Evolutionary conservation across 2,797 vertebrate genomes (phyloP).

Genomic region (Enteromius fasciolatus): DNA sequence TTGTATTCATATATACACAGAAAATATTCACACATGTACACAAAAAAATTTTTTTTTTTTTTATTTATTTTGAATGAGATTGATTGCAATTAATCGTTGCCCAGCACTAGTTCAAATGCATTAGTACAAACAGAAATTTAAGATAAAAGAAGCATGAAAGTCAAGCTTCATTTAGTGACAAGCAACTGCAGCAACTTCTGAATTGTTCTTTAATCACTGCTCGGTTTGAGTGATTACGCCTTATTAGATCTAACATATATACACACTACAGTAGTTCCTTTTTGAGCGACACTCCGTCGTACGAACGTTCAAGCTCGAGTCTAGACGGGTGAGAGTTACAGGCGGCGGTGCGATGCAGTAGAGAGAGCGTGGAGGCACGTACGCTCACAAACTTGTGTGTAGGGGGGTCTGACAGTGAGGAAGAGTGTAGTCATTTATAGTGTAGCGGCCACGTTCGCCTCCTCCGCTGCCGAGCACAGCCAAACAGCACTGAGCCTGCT

Average conservation of each 20-base stretch:
- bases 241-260: slow-evolving; percentile 56
- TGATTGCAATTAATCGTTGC: too few species aligned
- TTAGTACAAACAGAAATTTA: too few species aligned
- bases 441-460: slow-evolving; percentile 63
- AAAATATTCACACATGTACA: too few species aligned
- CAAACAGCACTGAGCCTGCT: slow-evolving; percentile 34
- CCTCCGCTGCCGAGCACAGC: slow-evolving; percentile 61
- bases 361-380: background rate
- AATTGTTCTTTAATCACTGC: slow-evolving; percentile 55
- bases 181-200: slow-evolving; percentile 35
- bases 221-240: slow-evolving; percentile 53
- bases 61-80: too few species aligned
- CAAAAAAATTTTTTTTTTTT: too few species aligned
- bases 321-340: background rate
- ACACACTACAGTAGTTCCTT: slow-evolving; percentile 39
- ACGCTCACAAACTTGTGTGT: background rate
- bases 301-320: slow-evolving; percentile 25
- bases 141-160: background rate
- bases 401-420: slow-evolving; percentile 22
- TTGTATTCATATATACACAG: too few species aligned
- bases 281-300: slow-evolving; percentile 7
- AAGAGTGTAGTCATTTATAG: slow-evolving; percentile 71
- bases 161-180: slow-evolving; percentile 31
- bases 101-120: background rate
- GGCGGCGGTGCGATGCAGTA: slow-evolving; percentile 30